Conservation (phyloP, 30 jellyfish, hydroid and myxozoan species). For the Hydractinia echinata region DNA sequence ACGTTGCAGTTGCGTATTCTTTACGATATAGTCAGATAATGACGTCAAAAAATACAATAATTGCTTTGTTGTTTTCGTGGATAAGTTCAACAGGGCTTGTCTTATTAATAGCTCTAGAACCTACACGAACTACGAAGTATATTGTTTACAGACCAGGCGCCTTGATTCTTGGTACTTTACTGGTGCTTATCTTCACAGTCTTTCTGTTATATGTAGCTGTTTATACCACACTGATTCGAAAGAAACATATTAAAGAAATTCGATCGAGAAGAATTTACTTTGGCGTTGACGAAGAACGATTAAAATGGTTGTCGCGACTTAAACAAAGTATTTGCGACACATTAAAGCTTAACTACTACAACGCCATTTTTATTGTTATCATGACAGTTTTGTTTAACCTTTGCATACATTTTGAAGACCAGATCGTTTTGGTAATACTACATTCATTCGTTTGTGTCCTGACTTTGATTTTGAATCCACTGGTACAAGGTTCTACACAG, state of each 20-base stretch:
- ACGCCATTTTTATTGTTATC: background rate
- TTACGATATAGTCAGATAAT: background rate
- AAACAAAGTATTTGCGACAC: conserved; percentile 10
- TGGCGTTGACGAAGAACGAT: conserved; percentile 10
- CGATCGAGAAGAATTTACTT: background rate
- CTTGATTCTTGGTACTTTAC: background rate
- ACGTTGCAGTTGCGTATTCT: background rate
- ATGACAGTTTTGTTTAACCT: background rate
- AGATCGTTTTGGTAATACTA: background rate
- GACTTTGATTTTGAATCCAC: conserved; percentile 3
- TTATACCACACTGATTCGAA: conserved; percentile 2
- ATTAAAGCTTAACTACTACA: background rate
- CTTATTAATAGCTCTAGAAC: background rate
- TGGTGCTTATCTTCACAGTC: background rate
- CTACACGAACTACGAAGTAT: background rate
- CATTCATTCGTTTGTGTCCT: background rate
- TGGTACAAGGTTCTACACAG: background rate
- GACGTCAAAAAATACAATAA: background rate
- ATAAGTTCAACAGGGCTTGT: background rate
- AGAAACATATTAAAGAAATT: background rate
- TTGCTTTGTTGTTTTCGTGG: background rate
- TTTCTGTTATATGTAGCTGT: conserved; percentile 8
- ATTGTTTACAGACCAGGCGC: background rate
- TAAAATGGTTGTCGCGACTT: background rate
- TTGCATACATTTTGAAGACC: background rate